These are phyloP conservation scores for Dicranocentrus wangi DNA, from an alignment of 2,888 invertebrate genomes.

Conservation along the genomic window DNA sequence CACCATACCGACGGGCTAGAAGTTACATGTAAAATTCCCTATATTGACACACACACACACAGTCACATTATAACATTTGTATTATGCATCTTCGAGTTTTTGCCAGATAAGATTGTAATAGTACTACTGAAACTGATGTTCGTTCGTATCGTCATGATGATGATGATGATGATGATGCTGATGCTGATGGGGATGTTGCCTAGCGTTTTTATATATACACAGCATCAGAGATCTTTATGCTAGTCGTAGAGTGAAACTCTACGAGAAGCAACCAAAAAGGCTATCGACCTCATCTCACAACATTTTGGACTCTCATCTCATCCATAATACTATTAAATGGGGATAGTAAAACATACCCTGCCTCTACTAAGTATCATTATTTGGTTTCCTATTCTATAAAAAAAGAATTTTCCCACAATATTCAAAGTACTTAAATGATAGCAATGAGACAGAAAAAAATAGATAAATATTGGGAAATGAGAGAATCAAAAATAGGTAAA, in stretches of 20 bases:
- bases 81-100: neutral
- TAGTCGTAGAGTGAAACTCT: conserved; percentile 8
- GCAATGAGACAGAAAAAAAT: too few relatives aligned
- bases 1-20: too few relatives aligned
- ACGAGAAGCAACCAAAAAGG: conserved; percentile 61
- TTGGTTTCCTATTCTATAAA: conserved; percentile 8
- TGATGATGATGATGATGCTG: neutral
- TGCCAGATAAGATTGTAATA: neutral
- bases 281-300: conserved; percentile 68
- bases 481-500: too few relatives aligned
- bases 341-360: neutral
- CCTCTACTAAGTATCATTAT: too few relatives aligned
- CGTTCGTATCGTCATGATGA: too few relatives aligned
- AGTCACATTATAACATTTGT: too few relatives aligned
- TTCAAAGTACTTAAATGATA: too few relatives aligned
- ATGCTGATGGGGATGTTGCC: too few relatives aligned
- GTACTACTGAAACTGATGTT: neutral
- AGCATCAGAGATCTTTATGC: conserved; percentile 18
- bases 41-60: too few relatives aligned
- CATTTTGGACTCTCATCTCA: conserved; percentile 61
- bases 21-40: too few relatives aligned
- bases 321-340: conserved; percentile 32
- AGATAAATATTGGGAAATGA: too few relatives aligned
- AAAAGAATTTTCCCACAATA: neutral
- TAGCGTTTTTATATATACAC: neutral